Evolutionary conservation across 2,888 invertebrate species (phyloP).

Genomic region (Drosophila emarginata): DNA sequence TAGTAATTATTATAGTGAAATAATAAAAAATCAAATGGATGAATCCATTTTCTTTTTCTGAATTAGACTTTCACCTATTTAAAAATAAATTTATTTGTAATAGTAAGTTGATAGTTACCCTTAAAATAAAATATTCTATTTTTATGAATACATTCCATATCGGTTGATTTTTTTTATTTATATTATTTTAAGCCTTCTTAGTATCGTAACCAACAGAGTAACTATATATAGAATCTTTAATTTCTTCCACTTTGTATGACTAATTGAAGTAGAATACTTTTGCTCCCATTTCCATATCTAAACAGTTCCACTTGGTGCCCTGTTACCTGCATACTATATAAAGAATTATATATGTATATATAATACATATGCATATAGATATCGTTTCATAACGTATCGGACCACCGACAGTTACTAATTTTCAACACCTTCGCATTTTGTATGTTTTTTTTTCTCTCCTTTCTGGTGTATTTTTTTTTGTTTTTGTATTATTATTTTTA

Average conservation of each 20-base stretch:
- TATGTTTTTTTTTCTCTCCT: conserved; percentile 12
- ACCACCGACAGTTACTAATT: conserved; percentile 67
- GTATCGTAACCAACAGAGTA: background rate
- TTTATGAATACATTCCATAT: background rate
- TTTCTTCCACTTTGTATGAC: conserved; percentile 35
- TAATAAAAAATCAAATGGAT: background rate
- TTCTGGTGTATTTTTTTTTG: background rate
- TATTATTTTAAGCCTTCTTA: background rate
- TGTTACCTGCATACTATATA: background rate
- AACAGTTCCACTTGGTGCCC: background rate
- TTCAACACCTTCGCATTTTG: conserved; percentile 67
- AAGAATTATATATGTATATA: background rate
- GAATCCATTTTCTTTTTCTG: too few relatives aligned
- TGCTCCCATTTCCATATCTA: conserved; percentile 39
- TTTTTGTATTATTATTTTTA: conserved; percentile 4
- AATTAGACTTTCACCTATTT: too few relatives aligned
- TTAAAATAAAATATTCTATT: background rate
- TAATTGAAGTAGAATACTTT: conserved; percentile 23
- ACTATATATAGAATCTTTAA: conserved; percentile 14
- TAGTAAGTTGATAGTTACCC: background rate
- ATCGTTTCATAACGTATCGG: conserved; percentile 12
- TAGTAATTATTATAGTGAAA: background rate
- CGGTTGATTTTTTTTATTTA: background rate
- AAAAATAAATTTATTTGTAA: background rate
- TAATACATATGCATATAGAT: background rate